Base-by-base conservation (phyloP, 1,140 invertebrate species). In the Orius insidiosus region DNA sequence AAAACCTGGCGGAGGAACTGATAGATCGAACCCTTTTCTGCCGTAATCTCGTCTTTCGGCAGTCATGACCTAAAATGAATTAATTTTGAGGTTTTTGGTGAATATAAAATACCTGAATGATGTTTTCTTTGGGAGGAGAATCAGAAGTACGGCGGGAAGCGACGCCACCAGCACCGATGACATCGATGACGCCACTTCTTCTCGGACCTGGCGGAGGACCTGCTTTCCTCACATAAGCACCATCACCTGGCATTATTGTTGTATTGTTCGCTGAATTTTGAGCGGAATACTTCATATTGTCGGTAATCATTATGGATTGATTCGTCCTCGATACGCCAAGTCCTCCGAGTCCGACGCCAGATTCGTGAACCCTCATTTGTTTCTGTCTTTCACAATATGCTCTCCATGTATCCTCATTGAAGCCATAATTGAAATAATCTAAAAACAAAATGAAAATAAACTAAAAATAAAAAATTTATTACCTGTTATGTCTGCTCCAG, bases 391-490 rank as follows among this genome's bases (percentile, higher is more conserved):
- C 92, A 65, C 93, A 98, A 63, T 98, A 98, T 5, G 86, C 80
- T 50, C 85, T 78, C 95, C 95, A 99, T 1, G 93, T 95, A 50
- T 97, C 92, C 67, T 97, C 92, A 59, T 87, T 96, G 58, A 97
- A 96, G 1, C 92, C 92, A 65, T 96, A 97, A 66, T 97, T 97
- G 59, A 96, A 97, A 62, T 95, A 98, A 70, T 98, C 90, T 57
- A 55, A 56, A 50, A 56, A 54, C 43, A 53, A 48, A n/a, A 40
- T 14, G 46, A 35, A 11, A 10, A 18, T 6, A 18, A 18, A 49
- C 5, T n/a, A 49, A 43, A 19, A 10, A 30, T 51, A 42, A 35
- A 18, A 8, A 14, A 48, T 45, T 51, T 14, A 35, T 4, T 36
- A 61, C 59, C 70, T 34, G 88, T 95, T 14, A 96, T 90, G 68